These are phyloP conservation scores for Charaxes varanes DNA, from an alignment of 1,140 invertebrate species.

Conservation along the genomic window DNA sequence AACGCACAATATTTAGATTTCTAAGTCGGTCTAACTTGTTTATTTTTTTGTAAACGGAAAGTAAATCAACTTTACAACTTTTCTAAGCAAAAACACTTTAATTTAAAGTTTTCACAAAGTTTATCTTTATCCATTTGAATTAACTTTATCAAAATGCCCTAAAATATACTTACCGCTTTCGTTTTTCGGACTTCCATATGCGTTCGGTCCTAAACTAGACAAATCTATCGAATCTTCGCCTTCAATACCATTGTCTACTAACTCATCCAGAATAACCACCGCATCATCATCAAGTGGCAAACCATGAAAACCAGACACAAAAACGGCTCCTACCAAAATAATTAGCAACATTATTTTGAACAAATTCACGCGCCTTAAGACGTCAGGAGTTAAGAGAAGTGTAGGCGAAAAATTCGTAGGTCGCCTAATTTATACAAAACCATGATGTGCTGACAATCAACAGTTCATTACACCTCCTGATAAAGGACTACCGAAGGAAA, in stretches of 20 bases:
- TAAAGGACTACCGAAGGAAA: slow-evolving; percentile 8
- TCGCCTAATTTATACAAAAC: slow-evolving; percentile 2
- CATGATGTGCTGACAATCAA: slow-evolving; percentile 3
- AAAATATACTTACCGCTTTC: slow-evolving; percentile 17
- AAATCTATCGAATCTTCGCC: slow-evolving; percentile 12
- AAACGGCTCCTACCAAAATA: background rate
- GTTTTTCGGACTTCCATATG: slow-evolving; percentile 12
- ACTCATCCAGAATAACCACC: slow-evolving; percentile 4
- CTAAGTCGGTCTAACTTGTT: too few relatives aligned
- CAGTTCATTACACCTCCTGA: slow-evolving; percentile 5
- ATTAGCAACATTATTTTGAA: background rate
- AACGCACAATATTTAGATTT: too few relatives aligned
- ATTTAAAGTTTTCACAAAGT: too few relatives aligned
- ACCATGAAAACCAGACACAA: slow-evolving; percentile 3
- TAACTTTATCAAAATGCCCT: too few relatives aligned
- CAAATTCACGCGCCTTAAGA: background rate
- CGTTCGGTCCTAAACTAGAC: slow-evolving; percentile 14
- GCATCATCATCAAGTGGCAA: slow-evolving; percentile 13
- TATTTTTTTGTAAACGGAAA: too few relatives aligned
- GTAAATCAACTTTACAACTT: too few relatives aligned
- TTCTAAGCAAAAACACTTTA: too few relatives aligned
- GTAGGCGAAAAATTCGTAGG: slow-evolving; percentile 6
- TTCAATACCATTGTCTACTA: slow-evolving; percentile 7
- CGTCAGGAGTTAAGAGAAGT: background rate
- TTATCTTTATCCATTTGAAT: too few relatives aligned